phyloP scores from a whole-genome alignment of 2,888 invertebrate genomes.

The Busseola fusca region DNA sequence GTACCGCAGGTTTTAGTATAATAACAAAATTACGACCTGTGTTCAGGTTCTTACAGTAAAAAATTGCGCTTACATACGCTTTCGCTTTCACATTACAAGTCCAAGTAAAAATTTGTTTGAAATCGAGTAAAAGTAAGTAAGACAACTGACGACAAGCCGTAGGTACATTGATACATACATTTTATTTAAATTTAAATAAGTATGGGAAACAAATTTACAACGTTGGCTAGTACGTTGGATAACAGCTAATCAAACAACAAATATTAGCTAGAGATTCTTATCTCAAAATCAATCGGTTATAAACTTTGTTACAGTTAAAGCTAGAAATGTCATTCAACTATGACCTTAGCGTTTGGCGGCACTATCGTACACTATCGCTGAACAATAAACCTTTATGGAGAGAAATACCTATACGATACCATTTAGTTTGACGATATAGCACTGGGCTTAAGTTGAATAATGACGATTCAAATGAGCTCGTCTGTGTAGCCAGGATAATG shows the following conservation, averaged over 20 bases:
- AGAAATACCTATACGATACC: conserved; percentile 2
- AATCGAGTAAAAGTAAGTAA: conserved; percentile 17
- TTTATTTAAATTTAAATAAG: background rate
- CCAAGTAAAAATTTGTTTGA: conserved; percentile 16
- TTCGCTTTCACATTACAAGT: conserved; percentile 50
- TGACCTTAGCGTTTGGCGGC: conserved; percentile 51
- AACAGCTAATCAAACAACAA: conserved; percentile 40
- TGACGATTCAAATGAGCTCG: background rate
- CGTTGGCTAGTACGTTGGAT: conserved; percentile 8
- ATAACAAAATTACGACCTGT: background rate
- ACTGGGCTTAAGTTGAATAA: conserved; percentile 1
- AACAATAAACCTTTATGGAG: conserved; percentile 32
- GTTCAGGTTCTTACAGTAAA: conserved; percentile 10
- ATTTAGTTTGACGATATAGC: background rate
- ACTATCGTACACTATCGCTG: conserved; percentile 51
- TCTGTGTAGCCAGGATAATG: too few relatives aligned
- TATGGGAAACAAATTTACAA: conserved; percentile 11
- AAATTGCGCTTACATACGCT: conserved; percentile 26
- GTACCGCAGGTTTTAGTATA: background rate
- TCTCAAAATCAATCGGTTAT: conserved; percentile 41
- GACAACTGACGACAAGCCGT: background rate
- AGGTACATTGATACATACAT: background rate
- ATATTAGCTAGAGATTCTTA: conserved; percentile 38
- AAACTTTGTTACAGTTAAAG: conserved; percentile 33
- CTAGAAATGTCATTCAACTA: conserved; percentile 53